Evolutionary conservation across 2,797 vertebrate genomes (phyloP).

Genomic region (Microtus californicus): DNA sequence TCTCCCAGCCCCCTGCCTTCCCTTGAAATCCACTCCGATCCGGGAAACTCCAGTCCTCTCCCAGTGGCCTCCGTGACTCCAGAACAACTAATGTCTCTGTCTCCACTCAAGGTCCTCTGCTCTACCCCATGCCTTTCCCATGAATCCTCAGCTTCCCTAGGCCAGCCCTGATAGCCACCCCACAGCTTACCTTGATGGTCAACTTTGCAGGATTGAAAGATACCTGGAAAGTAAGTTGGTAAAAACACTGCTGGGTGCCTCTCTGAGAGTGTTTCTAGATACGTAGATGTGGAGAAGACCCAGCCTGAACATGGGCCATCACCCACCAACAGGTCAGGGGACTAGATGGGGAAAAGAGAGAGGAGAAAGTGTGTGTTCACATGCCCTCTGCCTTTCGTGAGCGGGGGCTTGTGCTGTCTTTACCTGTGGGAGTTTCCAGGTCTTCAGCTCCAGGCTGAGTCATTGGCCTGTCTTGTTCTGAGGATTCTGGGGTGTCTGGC

Average conservation of each 20-base stretch:
- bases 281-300: not conserved
- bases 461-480: accelerated
- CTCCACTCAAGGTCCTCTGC: not conserved
- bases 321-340: not conserved
- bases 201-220: not conserved
- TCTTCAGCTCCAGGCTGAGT: not conserved
- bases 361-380: not conserved
- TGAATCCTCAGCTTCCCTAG: not conserved
- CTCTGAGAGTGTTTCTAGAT: not conserved
- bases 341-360: not conserved
- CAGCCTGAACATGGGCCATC: not conserved
- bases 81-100: not conserved
- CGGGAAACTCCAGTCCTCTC: not conserved
- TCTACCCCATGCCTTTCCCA: not conserved
- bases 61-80: not conserved
- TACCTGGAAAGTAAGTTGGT: not conserved
- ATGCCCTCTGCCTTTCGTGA: not conserved
- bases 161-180: too few relatives aligned
- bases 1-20: not conserved
- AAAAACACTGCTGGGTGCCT: not conserved
- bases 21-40: not conserved
- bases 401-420: not conserved
- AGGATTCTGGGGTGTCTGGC: not conserved
- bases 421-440: not conserved
- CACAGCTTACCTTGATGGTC: not conserved